Conservation (phyloP, 2,113 vertebrate genomes). For the Nothoprocta pentlandii region DNA sequence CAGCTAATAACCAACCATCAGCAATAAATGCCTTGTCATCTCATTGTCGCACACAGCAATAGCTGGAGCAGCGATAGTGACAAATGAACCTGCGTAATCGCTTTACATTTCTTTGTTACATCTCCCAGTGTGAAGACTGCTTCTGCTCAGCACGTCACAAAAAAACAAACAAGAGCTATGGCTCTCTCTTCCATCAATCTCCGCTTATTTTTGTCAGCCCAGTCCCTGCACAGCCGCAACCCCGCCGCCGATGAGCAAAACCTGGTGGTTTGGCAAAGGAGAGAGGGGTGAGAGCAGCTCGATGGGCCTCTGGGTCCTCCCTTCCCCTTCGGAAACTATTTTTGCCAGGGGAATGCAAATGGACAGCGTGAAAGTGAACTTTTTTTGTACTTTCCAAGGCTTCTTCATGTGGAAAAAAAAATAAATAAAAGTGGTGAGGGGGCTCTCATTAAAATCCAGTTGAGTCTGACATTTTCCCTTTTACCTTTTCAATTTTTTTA, state of each 20-base stretch:
- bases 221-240: constrained; percentile 15
- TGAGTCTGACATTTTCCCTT: constrained; percentile 78
- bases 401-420: constrained; percentile 42
- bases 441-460: constrained; percentile 83
- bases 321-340: constrained; percentile 50
- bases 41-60: constrained; percentile 78
- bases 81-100: constrained; percentile 83
- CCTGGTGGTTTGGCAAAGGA: not conserved
- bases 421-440: not conserved
- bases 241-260: not conserved
- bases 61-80: constrained; percentile 80
- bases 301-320: constrained; percentile 45
- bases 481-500: constrained; percentile 86
- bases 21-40: constrained; percentile 85
- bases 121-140: constrained; percentile 85
- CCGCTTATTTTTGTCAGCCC: constrained; percentile 78
- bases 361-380: constrained; percentile 50
- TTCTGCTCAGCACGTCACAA: constrained; percentile 82
- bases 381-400: constrained; percentile 56
- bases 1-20: constrained; percentile 84
- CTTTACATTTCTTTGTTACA: constrained; percentile 85
- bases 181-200: constrained; percentile 78
- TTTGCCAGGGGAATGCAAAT: constrained; percentile 31
- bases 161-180: constrained; percentile 81
- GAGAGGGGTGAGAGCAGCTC: not conserved